These are phyloP conservation scores for Megaptera novaeangliae DNA, from an alignment of 2,113 vertebrate genomes.

Conservation along the genomic window DNA sequence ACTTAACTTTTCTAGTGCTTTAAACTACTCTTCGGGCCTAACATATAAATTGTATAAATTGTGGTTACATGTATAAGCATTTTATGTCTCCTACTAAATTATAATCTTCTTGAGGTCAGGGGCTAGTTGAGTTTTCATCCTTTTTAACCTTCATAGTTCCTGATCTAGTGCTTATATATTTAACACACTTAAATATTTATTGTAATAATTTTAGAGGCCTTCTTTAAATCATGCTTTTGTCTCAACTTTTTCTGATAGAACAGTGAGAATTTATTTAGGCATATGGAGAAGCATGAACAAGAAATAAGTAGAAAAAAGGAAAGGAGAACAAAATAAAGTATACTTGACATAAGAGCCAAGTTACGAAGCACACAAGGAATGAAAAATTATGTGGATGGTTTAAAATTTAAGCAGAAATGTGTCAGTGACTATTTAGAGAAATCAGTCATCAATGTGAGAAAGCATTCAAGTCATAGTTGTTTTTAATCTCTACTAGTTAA, in stretches of 20 bases:
- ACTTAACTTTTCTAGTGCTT: not conserved
- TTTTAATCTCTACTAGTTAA: not conserved
- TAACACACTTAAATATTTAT: not conserved
- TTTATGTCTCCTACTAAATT: conserved; percentile 30
- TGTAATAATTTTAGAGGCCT: conserved; percentile 15
- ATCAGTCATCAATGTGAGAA: not conserved
- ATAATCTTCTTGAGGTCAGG: not conserved
- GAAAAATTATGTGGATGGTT: conserved; percentile 27
- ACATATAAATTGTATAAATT: not conserved
- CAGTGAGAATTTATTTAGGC: conserved; percentile 13
- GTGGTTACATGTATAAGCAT: not conserved
- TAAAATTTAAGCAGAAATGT: conserved; percentile 39
- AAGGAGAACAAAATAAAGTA: conserved; percentile 18
- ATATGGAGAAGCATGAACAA: not conserved
- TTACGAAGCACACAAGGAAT: conserved; percentile 40
- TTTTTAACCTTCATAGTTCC: not conserved
- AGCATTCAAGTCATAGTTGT: not conserved
- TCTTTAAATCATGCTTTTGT: conserved; percentile 7
- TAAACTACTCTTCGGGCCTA: not conserved
- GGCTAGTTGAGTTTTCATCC: conserved; percentile 17
- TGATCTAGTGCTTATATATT: not conserved
- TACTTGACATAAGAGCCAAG: conserved; percentile 10
- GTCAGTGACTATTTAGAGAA: conserved; percentile 18
- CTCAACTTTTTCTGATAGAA: not conserved
- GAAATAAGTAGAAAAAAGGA: not conserved